Percentiles rank a stretch among this genome's conserved stretches.
Conservation (phyloP, 1,140 invertebrate genomes). For the Zaprionus kolodkinae region DNA sequence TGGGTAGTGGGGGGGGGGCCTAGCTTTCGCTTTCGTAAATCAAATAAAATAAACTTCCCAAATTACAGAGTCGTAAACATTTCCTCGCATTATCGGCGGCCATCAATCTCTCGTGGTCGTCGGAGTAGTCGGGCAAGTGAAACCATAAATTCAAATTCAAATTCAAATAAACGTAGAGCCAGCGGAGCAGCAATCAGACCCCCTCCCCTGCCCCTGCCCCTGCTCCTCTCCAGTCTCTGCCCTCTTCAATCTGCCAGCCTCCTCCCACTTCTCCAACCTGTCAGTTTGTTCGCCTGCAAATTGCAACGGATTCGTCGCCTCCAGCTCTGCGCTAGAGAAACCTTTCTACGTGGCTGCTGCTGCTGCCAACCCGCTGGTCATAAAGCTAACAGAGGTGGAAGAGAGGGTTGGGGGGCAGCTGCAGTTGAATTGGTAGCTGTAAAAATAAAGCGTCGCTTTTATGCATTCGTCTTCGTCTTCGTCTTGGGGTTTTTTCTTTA, state of each 20-base stretch:
- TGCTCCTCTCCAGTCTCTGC: not conserved
- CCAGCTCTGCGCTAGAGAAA: slow-evolving; percentile 54
- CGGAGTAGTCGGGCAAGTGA: slow-evolving; percentile 66
- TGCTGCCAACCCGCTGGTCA: slow-evolving; percentile 24
- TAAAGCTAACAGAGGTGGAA: not conserved
- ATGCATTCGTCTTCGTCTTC: slow-evolving; percentile 38
- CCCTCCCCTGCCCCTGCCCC: not conserved
- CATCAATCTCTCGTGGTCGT: slow-evolving; percentile 70
- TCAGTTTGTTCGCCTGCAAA: slow-evolving; percentile 35
- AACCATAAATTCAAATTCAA: slow-evolving; percentile 78
- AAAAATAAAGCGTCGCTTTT: slow-evolving; percentile 54
- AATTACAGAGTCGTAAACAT: slow-evolving; percentile 81
- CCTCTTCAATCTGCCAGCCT: too few relatives aligned
- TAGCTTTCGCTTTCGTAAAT: slow-evolving; percentile 74
- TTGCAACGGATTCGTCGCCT: slow-evolving; percentile 50
- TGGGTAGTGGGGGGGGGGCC: not conserved
- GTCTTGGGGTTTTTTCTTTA: slow-evolving; percentile 29
- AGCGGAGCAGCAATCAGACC: slow-evolving; percentile 22
- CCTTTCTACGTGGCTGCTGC: slow-evolving; percentile 36
- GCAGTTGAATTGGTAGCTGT: slow-evolving; percentile 37
- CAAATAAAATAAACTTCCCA: slow-evolving; percentile 75
- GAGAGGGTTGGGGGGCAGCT: not conserved
- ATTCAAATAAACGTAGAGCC: slow-evolving; percentile 50
- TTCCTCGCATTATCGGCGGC: slow-evolving; percentile 79
- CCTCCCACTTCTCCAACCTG: not conserved